Base-by-base conservation (phyloP, 2,888 invertebrate genomes). In the Drosophila nr. fundita region DNA sequence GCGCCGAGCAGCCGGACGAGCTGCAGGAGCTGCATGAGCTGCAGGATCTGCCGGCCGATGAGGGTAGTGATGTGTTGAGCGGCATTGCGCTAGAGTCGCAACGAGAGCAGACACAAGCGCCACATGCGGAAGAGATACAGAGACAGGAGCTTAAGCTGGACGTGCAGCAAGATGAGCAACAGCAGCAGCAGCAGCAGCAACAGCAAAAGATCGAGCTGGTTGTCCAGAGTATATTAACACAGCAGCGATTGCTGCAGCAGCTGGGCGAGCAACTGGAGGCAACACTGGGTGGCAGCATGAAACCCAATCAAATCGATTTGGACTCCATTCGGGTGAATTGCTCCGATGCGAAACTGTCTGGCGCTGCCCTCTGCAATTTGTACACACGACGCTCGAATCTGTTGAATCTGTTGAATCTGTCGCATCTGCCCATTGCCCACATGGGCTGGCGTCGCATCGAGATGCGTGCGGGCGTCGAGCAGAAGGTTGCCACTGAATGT, bases 261-360 rank as follows among this genome's bases (percentile, higher is more conserved):
- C 64, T 92, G 18, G 89, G 92, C 7, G 87, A 83, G 18, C 90
- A 90, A 40, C 61, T 92, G 54, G 91, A 92, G 76, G 81, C 82
- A 5, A 90, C 89, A 3, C 49, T 91, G 15, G 50, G 70, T 1
- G 50, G 64, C 21, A 24, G 8, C 45, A 4, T 24, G 45, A 15
- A 21, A 4, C 15, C 21, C 45, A 45, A 21, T 21, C 15, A 15
- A 24, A 45, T 15, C 4, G 15, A 45, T 15, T 24, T 15, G 21
- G 45, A 45, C 45, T 24, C 45, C 21, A 21, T 15, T 4, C 4
- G 21, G 21, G 15, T 15, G 21, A 8, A 21, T 15, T 24, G 27
- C 8, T 38, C 13, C n/a, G 27, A 11, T 36, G 13, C 18, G 7
- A n/a, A 27, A 7, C 0, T 18, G 7, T 27, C 18, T 15, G 32